Evolutionary conservation across 1,140 invertebrate genomes (phyloP).

Genomic region (Zaprionus taronus): DNA sequence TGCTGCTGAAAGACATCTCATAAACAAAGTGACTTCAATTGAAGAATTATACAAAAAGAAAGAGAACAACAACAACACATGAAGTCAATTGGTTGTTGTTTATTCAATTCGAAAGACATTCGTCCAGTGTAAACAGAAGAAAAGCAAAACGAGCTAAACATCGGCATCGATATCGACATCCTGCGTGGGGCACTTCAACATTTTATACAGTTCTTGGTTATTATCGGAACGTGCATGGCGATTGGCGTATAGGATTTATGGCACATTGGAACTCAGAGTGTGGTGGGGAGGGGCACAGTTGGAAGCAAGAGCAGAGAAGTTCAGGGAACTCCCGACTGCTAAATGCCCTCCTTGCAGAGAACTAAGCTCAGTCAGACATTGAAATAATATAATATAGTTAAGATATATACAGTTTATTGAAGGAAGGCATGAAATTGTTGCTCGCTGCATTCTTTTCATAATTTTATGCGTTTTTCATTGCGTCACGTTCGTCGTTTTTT

Average conservation of each 20-base stretch:
- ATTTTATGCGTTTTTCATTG: conserved; percentile 70
- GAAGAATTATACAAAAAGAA: conserved; percentile 61
- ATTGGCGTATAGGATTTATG: conserved; percentile 68
- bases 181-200: conserved; percentile 41
- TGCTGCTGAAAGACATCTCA: conserved; percentile 32
- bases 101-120: conserved; percentile 28
- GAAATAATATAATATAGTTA: not conserved
- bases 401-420: not conserved
- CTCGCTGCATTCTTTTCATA: conserved; percentile 63
- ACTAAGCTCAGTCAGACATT: not conserved
- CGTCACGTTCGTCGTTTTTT: conserved; percentile 64
- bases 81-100: conserved; percentile 51
- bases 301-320: not conserved
- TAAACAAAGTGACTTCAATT: conserved; percentile 67
- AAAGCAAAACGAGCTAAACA: conserved; percentile 19
- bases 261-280: conserved; percentile 51
- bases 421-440: conserved; percentile 16
- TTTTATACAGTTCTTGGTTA: conserved; percentile 52
- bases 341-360: not conserved
- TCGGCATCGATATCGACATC: conserved; percentile 41
- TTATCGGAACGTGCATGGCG: conserved; percentile 67
- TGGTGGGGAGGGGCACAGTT: conserved; percentile 10
- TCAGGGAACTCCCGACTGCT: not conserved
- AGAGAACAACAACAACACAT: conserved; percentile 19
- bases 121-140: conserved; percentile 42